Evolutionary conservation across 2,797 vertebrate genomes (phyloP).

Genomic region (Sciaenops ocellatus): DNA sequence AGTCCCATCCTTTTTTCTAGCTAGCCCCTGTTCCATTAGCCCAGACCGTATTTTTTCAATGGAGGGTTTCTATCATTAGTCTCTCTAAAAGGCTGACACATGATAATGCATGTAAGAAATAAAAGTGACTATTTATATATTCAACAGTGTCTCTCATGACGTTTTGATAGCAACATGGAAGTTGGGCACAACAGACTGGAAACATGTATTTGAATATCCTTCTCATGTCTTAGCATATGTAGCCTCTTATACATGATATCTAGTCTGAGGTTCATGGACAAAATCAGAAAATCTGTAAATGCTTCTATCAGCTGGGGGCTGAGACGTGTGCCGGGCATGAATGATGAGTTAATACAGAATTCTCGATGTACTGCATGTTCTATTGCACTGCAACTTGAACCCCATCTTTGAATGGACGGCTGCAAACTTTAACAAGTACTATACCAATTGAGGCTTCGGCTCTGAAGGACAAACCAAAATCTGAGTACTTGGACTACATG

Average conservation of each 20-base stretch:
- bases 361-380: conserved; percentile 6
- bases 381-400: background rate
- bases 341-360: conserved; percentile 7
- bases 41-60: background rate
- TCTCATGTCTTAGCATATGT: conserved; percentile 6
- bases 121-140: conserved; percentile 3
- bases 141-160: background rate
- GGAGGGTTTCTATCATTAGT: conserved; percentile 11
- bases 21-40: conserved; percentile 18
- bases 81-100: conserved; percentile 17
- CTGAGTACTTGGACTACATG: background rate
- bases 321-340: conserved; percentile 5
- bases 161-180: background rate
- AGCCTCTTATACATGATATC: background rate
- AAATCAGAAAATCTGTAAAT: conserved; percentile 15
- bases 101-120: background rate
- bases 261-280: background rate
- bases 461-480: background rate
- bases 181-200: background rate
- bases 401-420: background rate
- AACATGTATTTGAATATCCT: background rate
- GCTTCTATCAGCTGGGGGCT: background rate
- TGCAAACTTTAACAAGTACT: background rate
- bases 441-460: background rate
- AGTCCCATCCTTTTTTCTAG: background rate